Conservation (phyloP, 1,140 invertebrate genomes). For the Forficula auricularia region DNA sequence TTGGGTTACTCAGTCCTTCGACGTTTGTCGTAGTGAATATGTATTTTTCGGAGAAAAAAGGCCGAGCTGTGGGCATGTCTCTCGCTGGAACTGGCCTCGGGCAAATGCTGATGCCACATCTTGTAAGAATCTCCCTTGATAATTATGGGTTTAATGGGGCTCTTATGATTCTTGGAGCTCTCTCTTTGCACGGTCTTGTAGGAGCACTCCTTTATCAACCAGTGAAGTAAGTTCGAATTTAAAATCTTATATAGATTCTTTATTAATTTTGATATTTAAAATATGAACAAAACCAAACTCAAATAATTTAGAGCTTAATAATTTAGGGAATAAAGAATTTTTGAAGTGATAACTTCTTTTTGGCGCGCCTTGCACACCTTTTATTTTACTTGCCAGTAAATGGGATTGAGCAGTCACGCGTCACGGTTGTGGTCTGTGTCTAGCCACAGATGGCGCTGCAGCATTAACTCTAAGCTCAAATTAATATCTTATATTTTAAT, state of each 20-base stretch:
- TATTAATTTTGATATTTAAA: too few relatives aligned
- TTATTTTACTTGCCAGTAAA: too few relatives aligned
- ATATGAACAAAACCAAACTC: too few relatives aligned
- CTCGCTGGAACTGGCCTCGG: constrained; percentile 58
- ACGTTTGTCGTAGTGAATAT: constrained; percentile 55
- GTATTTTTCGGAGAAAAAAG: constrained; percentile 52
- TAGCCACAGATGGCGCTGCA: too few relatives aligned
- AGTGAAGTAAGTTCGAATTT: constrained; percentile 30
- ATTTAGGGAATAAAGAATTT: too few relatives aligned
- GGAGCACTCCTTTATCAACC: constrained; percentile 48
- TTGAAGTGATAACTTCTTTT: too few relatives aligned
- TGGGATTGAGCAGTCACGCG: too few relatives aligned
- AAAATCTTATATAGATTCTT: constrained; percentile 6
- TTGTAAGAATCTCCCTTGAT: constrained; percentile 38
- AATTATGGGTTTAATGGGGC: constrained; percentile 42
- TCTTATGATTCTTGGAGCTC: constrained; percentile 42
- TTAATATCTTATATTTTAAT: too few relatives aligned
- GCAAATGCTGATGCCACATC: constrained; percentile 56
- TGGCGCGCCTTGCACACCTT: too few relatives aligned
- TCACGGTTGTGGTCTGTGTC: too few relatives aligned
- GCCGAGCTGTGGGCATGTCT: constrained; percentile 54
- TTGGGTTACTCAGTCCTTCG: constrained; percentile 46
- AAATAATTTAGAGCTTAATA: too few relatives aligned
- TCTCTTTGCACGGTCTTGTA: constrained; percentile 43
- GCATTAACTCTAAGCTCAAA: too few relatives aligned